Evolutionary conservation across 2,113 vertebrate genomes (phyloP), one percentile per base, ranked within the genome.

Genomic region (Plestiodon gilberti): DNA sequence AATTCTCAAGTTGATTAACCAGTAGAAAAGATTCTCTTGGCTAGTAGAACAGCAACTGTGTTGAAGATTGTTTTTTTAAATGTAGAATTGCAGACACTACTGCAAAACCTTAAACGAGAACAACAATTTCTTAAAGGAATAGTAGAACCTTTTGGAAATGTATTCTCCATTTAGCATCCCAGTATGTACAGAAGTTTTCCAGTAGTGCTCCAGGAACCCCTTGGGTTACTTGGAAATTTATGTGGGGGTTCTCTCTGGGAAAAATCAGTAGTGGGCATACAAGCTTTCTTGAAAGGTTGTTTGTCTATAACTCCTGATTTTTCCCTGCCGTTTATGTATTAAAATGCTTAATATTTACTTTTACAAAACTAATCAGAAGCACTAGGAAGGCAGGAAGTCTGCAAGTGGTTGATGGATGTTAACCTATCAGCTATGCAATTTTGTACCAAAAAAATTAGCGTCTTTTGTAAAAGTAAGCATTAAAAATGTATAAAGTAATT

Each of bases 41-140:
- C 52, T 77, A 73, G 1, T 79, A 84, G 14, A 67, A 73, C 0
- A 59, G 0, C 38, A 38, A 4, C 64, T 85, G 8, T 69, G 43
- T 35, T 4, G 22, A 57, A 90, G 15, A 83, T 22, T 18, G 48
- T 38, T 70, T 57, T 17, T 57, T 59, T 25, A 30, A 8, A 91
- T 5, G 9, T 85, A 84, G 3, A 88, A 2, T 3, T 65, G 23
- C 81, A 14, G 81, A 67, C 70, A 6, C 1, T 90, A 84, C 40
- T 81, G 52, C 25, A 91, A 35, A 1, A 33, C 52, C 86, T 18
- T 73, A 55, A 87, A 13, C 23, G n/a, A 86, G 30, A 81, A 86
- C 3, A 11, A 15, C 77, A 76, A 85, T 89, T 85, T 33, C 76
- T 10, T 78, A 38, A 86, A 65, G 28, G 81, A 78, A 3, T 8